phyloP scores from a whole-genome alignment of 2,797 vertebrate genomes.

The Xenops minutus region DNA sequence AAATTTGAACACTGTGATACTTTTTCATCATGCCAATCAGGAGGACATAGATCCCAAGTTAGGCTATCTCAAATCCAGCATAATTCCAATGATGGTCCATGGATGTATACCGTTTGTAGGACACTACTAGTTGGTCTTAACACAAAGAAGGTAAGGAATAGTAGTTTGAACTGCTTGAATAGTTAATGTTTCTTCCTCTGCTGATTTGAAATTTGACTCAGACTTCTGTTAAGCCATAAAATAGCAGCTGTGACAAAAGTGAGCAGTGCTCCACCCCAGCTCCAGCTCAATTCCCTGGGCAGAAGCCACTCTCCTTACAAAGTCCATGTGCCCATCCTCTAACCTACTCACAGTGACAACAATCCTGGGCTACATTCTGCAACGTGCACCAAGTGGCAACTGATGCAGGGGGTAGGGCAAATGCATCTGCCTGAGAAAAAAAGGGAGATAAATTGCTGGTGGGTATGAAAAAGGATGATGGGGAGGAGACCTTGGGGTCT shows the following conservation, averaged over 20 bases:
- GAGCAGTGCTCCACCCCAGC: not conserved
- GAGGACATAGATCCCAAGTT: not conserved
- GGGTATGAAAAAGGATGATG: not conserved
- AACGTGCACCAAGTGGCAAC: not conserved
- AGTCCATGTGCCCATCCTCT: not conserved
- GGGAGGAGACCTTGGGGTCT: not conserved
- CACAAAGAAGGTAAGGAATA: not conserved
- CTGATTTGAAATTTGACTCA: not conserved
- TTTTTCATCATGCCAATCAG: not conserved
- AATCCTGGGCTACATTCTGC: not conserved
- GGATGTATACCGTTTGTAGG: not conserved
- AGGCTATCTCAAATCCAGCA: not conserved
- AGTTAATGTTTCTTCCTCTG: not conserved
- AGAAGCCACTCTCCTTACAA: not conserved
- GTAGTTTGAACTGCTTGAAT: not conserved
- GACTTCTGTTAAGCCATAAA: not conserved
- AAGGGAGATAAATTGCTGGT: not conserved
- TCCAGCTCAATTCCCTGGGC: not conserved
- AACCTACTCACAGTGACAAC: not conserved
- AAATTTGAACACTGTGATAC: not conserved
- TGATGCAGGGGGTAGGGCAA: not conserved
- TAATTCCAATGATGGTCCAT: not conserved
- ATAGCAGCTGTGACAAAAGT: not conserved
- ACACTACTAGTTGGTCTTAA: not conserved
- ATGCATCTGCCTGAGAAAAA: not conserved